Evolutionary conservation across 2,113 vertebrate genomes (phyloP).

Genomic region (Pygoscelis antarcticus): DNA sequence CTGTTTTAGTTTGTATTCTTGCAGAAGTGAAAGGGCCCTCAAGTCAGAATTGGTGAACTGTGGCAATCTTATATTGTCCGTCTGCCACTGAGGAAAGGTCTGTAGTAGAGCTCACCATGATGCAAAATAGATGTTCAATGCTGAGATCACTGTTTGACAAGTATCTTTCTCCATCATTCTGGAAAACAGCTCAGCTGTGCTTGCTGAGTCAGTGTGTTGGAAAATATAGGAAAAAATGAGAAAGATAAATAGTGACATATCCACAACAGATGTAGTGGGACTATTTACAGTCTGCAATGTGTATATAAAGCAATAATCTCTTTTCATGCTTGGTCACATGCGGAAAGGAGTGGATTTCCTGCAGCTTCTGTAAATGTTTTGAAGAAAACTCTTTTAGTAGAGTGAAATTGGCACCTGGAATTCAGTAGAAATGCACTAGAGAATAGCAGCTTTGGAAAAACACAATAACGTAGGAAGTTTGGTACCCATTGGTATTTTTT

Average conservation of each 20-base stretch:
- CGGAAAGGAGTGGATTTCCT: not conserved
- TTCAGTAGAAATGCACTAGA: not conserved
- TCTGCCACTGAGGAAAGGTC: not conserved
- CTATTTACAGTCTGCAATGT: not conserved
- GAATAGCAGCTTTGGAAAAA: not conserved
- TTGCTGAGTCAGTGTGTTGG: slow-evolving; percentile 55
- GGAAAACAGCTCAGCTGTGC: slow-evolving; percentile 54
- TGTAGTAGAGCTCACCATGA: not conserved
- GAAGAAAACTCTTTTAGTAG: not conserved
- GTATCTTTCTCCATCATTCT: not conserved
- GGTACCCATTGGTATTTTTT: not conserved
- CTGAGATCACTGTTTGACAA: slow-evolving; percentile 24
- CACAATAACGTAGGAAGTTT: not conserved
- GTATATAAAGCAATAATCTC: not conserved
- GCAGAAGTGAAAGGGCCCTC: not conserved
- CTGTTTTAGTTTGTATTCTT: slow-evolving; percentile 22
- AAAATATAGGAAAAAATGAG: slow-evolving; percentile 48
- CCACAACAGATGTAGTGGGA: not conserved
- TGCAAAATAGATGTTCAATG: not conserved
- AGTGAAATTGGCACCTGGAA: not conserved
- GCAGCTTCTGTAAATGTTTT: not conserved
- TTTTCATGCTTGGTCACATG: not conserved
- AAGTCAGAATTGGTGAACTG: not conserved
- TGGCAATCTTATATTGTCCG: not conserved
- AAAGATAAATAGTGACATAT: not conserved